Evolutionary conservation across 2,797 vertebrate species (phyloP), one percentile per base, ranked within the genome.

Genomic region (Furcifer pardalis): DNA sequence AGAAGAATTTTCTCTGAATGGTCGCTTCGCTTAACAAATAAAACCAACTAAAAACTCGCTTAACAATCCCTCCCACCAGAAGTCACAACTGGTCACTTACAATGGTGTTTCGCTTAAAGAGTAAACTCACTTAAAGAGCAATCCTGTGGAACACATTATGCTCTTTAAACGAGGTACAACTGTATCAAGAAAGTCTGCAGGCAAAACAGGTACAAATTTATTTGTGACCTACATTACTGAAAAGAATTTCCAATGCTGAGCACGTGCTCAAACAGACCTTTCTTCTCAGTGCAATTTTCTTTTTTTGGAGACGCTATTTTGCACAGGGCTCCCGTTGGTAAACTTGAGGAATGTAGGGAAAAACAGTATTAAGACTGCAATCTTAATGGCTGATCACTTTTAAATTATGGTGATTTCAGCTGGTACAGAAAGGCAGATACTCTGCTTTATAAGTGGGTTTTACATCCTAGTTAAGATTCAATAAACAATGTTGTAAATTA

Each of bases 401-500:
- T 19, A 6, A 42, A 5, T 65, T 59, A 63, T 46, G 13, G n/a
- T 59, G 37, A 27, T 49, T n/a, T 82, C 37, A 19, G 25, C 62
- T 74, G 52, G 15, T 52, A 85, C 7, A 82, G 0, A 81, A 60
- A 49, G 52, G 5, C 74, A 69, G 60, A 73, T 1, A 7, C 2
- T 23, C 1, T 27, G 19, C 44, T 82, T 80, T 27, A 8, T 19
- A 66, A 82, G 12, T 35, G 42, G 9, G 46, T 73, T 52, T 9
- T 37, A 10, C 37, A 21, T 79, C 6, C 40, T 42, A 27, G 5
- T 21, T 76, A 79, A 79, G 46, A 17, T 32, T 90, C 86, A 59
- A 75, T 87, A 83, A 82, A 69, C 7, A 56, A 56, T 15, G 46
- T 77, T 27, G 40, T 81, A 62, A 84, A 89, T 84, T 84, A 88